These are phyloP conservation scores for Trachymyrmex cornetzi DNA, from an alignment of 1,140 invertebrate genomes.

Conservation along the genomic window DNA sequence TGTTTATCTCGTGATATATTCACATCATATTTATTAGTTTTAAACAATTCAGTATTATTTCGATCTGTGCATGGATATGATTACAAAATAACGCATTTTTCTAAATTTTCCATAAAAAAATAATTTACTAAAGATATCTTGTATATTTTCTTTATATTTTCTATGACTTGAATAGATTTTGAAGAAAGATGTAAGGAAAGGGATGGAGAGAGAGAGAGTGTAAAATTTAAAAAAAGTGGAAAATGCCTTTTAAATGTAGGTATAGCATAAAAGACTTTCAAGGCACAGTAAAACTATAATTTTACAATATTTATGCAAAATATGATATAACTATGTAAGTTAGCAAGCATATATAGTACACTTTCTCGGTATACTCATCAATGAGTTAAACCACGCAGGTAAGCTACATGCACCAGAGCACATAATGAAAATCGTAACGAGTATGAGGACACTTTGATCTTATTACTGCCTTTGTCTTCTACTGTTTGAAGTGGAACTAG, in stretches of 20 bases:
- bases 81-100: too few species aligned
- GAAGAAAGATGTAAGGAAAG: not conserved
- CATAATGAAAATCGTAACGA: constrained; percentile 61
- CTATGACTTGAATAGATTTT: not conserved
- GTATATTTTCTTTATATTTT: too few species aligned
- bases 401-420: constrained; percentile 48
- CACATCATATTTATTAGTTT: too few species aligned
- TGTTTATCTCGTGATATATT: too few species aligned
- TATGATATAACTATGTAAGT: not conserved
- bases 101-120: too few species aligned
- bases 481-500: constrained; percentile 23
- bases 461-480: constrained; percentile 27
- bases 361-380: constrained; percentile 7
- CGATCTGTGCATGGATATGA: too few species aligned
- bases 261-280: not conserved
- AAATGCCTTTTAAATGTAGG: not conserved
- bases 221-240: not conserved
- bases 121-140: too few species aligned
- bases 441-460: constrained; percentile 55
- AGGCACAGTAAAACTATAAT: not conserved
- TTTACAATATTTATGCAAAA: constrained; percentile 9
- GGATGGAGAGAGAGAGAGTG: too few species aligned
- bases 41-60: too few species aligned
- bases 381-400: constrained; percentile 40
- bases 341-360: not conserved